Base-by-base conservation (phyloP, 2,888 invertebrate species). In the Machimus atricapillus region DNA sequence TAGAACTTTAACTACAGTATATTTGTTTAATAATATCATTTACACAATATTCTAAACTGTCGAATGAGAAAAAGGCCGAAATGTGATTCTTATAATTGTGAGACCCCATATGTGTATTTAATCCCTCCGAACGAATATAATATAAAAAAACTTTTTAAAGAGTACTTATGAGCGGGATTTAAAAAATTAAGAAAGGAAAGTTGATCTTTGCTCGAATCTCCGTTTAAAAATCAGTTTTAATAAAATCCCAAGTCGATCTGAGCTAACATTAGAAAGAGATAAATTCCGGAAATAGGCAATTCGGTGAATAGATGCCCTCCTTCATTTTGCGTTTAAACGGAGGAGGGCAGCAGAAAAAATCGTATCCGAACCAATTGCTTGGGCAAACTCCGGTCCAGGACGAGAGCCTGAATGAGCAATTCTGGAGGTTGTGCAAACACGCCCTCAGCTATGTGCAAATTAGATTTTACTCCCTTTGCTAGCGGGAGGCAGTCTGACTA, bases 361-460 rank as follows among this genome's bases (percentile, higher is more conserved):
- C 43, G 23, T 19, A 43, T 9, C n/a, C 40, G 12, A 40, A 23
- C 9, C 43, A 79, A 79, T 46, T 79, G 79, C 79, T 46, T 79
- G 43, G 19, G 43, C 14, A 79, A 79, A 79, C 46, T 46, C 27
- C n/a, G 31, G 31, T 12, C 6, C 46, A 27, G 56, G 56, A 52
- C 16, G 43, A 78, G 14, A 19, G 43, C 81, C 34, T 81, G 37
- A 81, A 81, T 56, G 31, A 56, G 81, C 81, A 56, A 79, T 79
- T 81, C 81, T 56, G 31, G 56, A 79, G n/a, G 31, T 81, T 81
- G 27, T 81, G n/a, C 52, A 81, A 81, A 81, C 40, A 81, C 81
- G 31, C 52, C 52, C 34, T 12, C 9, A 56, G 81, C 81, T 56
- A 46, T 56, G 56, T 56, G 19, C 27, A 52, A 81, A 81, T 81